phyloP scores from a whole-genome alignment of 2,113 vertebrate genomes.

The Eretmochelys imbricata region DNA sequence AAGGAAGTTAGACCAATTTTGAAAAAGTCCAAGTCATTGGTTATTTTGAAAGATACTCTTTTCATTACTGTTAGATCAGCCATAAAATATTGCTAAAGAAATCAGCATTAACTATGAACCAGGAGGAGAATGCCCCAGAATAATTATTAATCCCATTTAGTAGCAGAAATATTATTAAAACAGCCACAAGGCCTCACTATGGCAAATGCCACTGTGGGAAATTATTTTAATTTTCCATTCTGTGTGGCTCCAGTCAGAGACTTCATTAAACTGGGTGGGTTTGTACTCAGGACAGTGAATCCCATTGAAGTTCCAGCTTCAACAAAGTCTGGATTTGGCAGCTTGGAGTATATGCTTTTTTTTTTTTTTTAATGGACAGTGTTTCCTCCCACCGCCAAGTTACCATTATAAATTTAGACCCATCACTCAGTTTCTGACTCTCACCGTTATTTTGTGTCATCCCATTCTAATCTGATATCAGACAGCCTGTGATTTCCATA shows the following conservation, averaged over 20 bases:
- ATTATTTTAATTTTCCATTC: conserved; percentile 19
- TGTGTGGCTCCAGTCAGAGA: not conserved
- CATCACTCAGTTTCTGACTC: conserved; percentile 43
- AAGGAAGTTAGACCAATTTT: not conserved
- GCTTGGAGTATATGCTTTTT: not conserved
- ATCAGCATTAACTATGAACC: not conserved
- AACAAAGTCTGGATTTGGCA: conserved; percentile 44
- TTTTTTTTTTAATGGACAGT: conserved; percentile 9
- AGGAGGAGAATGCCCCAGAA: not conserved
- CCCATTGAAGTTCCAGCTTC: conserved; percentile 32
- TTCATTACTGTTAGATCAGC: not conserved
- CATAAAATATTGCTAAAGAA: not conserved
- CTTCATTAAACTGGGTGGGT: conserved; percentile 7
- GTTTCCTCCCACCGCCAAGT: conserved; percentile 2
- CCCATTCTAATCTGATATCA: conserved; percentile 68
- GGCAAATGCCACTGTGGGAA: not conserved
- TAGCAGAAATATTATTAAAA: not conserved
- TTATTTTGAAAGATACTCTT: not conserved
- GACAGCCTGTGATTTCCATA: conserved; percentile 65
- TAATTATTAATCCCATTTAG: not conserved
- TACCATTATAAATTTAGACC: conserved; percentile 45
- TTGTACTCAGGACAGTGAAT: conserved; percentile 20
- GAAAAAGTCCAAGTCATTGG: not conserved
- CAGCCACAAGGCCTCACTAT: not conserved
- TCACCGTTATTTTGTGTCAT: conserved; percentile 67